Conservation (phyloP, 2,888 invertebrate species). For the Mantis religiosa region DNA sequence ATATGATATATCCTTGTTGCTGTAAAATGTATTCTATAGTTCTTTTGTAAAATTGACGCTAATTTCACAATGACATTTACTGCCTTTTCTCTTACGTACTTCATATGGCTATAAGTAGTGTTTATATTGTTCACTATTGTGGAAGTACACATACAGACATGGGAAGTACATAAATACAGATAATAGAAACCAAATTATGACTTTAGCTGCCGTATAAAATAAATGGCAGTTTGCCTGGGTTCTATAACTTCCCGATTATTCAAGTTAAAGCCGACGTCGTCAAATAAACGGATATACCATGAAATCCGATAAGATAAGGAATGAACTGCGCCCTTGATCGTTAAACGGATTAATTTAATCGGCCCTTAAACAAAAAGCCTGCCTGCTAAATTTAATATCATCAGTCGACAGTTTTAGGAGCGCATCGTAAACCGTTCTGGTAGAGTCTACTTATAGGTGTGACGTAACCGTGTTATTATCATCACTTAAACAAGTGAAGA, state of each 20-base stretch:
- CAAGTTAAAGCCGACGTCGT: not conserved
- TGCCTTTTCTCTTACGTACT: too few relatives aligned
- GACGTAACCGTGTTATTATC: not conserved
- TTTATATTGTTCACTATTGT: too few relatives aligned
- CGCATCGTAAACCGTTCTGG: not conserved
- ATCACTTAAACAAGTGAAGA: not conserved
- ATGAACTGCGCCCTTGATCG: not conserved
- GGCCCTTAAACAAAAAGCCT: not conserved
- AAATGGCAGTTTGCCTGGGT: not conserved
- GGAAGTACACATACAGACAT: too few relatives aligned
- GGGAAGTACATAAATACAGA: too few relatives aligned
- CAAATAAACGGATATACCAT: not conserved
- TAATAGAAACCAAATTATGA: not conserved
- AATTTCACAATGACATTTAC: too few relatives aligned
- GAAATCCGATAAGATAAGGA: not conserved
- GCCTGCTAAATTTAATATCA: not conserved
- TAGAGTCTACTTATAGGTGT: not conserved
- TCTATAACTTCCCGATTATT: not conserved
- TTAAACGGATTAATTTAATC: not conserved
- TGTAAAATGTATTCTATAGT: too few relatives aligned
- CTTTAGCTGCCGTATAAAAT: not conserved
- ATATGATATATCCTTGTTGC: too few relatives aligned
- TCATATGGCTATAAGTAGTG: too few relatives aligned
- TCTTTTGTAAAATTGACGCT: too few relatives aligned
- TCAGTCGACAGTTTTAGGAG: not conserved